Conservation (phyloP, 1,140 invertebrate genomes). For the Cyclina sinensis region DNA sequence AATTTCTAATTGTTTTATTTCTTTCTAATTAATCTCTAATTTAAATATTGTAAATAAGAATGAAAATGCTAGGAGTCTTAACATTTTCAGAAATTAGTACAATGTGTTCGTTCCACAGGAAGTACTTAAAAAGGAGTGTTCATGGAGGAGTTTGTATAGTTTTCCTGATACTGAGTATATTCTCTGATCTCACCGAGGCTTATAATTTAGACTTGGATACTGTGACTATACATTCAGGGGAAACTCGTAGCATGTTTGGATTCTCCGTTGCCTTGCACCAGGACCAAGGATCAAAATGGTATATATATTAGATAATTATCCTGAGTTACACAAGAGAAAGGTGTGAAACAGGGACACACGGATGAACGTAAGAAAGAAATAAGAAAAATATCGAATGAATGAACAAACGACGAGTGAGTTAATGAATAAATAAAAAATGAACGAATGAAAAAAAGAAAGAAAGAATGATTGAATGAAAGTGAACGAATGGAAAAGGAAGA, state of each 20-base stretch:
- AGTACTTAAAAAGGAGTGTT: slow-evolving; percentile 37
- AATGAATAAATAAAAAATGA: too few species aligned
- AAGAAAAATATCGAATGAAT: too few species aligned
- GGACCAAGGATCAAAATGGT: slow-evolving; percentile 66
- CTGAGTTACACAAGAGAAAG: too few species aligned
- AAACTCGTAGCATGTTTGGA: slow-evolving; percentile 65
- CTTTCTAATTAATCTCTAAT: background rate
- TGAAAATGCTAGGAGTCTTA: slow-evolving; percentile 5
- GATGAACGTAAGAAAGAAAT: too few species aligned
- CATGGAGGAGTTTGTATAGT: background rate
- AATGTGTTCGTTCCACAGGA: slow-evolving; percentile 59
- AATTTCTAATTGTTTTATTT: background rate
- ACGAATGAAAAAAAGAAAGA: background rate
- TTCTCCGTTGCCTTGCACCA: slow-evolving; percentile 56
- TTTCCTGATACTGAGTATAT: slow-evolving; percentile 12
- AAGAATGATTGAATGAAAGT: background rate
- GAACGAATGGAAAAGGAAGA: too few species aligned
- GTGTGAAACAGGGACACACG: too few species aligned
- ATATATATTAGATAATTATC: too few species aligned
- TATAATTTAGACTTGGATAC: slow-evolving; percentile 60
- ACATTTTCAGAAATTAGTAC: background rate
- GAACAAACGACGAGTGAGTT: too few species aligned
- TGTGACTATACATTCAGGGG: slow-evolving; percentile 52
- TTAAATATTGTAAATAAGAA: background rate
- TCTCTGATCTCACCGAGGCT: background rate